Percentiles rank a stretch among this genome's conserved stretches.
Conservation (phyloP, 2,888 invertebrate genomes). For the Meloe dianella region DNA sequence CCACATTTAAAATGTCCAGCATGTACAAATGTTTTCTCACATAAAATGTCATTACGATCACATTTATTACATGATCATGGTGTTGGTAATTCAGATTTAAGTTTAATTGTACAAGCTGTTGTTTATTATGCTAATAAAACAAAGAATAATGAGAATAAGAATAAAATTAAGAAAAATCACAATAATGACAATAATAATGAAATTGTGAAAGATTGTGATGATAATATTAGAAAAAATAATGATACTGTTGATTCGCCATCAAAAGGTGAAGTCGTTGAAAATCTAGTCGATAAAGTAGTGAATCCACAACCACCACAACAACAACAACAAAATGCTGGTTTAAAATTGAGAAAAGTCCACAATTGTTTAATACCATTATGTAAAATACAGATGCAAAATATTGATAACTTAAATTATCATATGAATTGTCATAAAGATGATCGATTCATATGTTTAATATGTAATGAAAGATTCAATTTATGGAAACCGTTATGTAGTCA, state of each 20-base stretch:
- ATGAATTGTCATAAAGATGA: constrained; percentile 63
- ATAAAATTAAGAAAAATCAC: constrained; percentile 37
- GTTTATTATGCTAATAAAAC: constrained; percentile 55
- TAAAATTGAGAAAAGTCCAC: constrained; percentile 39
- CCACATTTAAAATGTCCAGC: constrained; percentile 70
- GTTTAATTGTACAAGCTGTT: constrained; percentile 65
- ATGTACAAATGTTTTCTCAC: constrained; percentile 70
- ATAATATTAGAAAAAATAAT: background rate
- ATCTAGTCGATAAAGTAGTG: background rate
- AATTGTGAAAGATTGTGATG: background rate
- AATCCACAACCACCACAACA: background rate
- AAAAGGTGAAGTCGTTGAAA: constrained; percentile 17
- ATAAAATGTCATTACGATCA: constrained; percentile 66
- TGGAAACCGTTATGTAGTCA: constrained; percentile 79
- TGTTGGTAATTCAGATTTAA: constrained; percentile 67
- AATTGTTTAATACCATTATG: constrained; percentile 66
- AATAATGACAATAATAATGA: constrained; percentile 34
- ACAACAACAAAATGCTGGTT: constrained; percentile 5
- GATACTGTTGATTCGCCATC: background rate
- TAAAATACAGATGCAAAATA: constrained; percentile 64
- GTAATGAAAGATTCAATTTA: constrained; percentile 63
- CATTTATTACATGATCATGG: constrained; percentile 74
- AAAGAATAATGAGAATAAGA: constrained; percentile 34
- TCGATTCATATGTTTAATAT: constrained; percentile 70
- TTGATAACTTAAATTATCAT: constrained; percentile 70